A percentile compares a stretch with the other conserved stretches of the same genome.
These are phyloP conservation scores for Phrynocephalus guinanensis DNA, from an alignment of 2,797 vertebrate genomes.

Conservation along the genomic window DNA sequence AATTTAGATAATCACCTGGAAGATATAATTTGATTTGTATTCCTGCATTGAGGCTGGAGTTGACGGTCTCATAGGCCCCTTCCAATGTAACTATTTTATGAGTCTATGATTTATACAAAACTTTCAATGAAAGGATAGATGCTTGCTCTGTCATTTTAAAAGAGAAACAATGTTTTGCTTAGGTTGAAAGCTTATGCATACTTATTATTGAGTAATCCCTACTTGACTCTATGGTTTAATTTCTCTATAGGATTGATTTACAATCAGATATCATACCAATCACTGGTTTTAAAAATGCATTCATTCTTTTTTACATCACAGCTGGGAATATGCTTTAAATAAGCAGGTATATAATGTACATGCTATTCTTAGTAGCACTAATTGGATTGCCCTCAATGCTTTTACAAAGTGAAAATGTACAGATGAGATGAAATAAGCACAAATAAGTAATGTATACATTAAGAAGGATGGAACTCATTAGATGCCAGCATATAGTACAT, in stretches of 20 bases:
- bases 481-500: not conserved
- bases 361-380: constrained; percentile 1
- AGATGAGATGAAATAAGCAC: constrained; percentile 5
- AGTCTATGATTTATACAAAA: not conserved
- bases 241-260: not conserved
- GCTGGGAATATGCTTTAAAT: not conserved
- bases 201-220: not conserved
- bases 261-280: not conserved
- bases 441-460: not conserved
- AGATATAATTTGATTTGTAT: no score
- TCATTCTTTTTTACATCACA: not conserved
- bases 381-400: constrained; percentile 18
- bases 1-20: no score
- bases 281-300: not conserved
- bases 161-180: not conserved
- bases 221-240: not conserved
- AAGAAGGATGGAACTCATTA: constrained; percentile 5
- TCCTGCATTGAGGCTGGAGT: no score
- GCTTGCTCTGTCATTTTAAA: not conserved
- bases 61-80: no score
- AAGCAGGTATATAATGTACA: not conserved
- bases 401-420: constrained; percentile 31
- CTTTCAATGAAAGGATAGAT: not conserved
- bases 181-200: not conserved
- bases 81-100: no score